Evolutionary conservation across 64 coral and sea anemone species (phyloP).

Genomic region (Montipora foliosa): DNA sequence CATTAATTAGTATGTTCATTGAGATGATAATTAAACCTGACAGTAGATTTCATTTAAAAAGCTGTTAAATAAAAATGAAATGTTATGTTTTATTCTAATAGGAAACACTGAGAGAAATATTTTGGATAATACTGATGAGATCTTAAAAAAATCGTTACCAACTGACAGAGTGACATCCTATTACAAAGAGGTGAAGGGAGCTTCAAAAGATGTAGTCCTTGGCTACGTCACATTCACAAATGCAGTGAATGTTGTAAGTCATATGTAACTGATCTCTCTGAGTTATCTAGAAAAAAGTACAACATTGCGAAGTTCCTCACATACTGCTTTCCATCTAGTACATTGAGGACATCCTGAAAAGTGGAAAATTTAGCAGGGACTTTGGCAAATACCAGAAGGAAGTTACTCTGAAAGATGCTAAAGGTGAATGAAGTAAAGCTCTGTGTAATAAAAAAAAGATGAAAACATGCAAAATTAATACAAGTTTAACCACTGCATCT

Average conservation of each 20-base stretch:
- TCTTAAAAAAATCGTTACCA: background rate
- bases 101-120: slow-evolving; percentile 15
- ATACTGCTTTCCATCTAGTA: background rate
- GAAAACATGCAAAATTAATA: background rate
- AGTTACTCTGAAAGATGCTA: slow-evolving; percentile 7
- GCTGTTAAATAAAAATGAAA: background rate
- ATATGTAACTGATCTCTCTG: background rate
- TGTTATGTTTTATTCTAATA: background rate
- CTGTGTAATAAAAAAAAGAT: too few species aligned
- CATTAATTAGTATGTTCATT: too few species aligned
- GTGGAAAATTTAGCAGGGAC: slow-evolving; percentile 32
- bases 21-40: too few species aligned
- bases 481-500: too few species aligned
- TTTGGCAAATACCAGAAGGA: slow-evolving; percentile 24
- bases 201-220: background rate
- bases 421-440: background rate
- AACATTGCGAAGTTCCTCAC: too few species aligned
- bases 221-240: background rate
- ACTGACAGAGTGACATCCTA: background rate
- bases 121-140: background rate
- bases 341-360: slow-evolving; percentile 38
- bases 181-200: slow-evolving; percentile 25
- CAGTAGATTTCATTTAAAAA: too few species aligned
- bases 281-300: too few species aligned
- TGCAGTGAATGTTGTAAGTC: background rate